A percentile compares a stretch with the other conserved stretches of the same genome.
These are phyloP conservation scores for Globodera rostochiensis DNA, from an alignment of 1,140 invertebrate species.

Conservation along the genomic window DNA sequence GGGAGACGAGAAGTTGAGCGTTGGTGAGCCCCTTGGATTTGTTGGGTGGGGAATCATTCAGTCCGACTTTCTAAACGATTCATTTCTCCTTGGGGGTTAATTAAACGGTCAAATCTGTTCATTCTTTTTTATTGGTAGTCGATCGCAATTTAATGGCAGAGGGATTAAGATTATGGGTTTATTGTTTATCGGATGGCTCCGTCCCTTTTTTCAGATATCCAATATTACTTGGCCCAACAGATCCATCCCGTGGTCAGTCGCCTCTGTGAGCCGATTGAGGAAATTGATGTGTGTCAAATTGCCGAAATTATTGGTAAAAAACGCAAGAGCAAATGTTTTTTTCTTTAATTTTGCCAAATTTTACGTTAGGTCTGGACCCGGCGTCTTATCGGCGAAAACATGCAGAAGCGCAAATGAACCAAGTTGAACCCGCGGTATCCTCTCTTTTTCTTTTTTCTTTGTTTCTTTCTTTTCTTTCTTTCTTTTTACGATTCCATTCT, in stretches of 20 bases:
- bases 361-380: constrained; percentile 35
- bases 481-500: background rate
- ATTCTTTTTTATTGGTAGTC: too few species aligned
- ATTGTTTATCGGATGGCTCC: background rate
- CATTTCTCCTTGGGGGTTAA: too few species aligned
- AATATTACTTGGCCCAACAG: constrained; percentile 70
- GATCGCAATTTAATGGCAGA: background rate
- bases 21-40: constrained; percentile 30
- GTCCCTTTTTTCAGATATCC: constrained; percentile 47
- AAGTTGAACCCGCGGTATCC: background rate
- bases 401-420: constrained; percentile 1
- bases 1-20: constrained; percentile 70
- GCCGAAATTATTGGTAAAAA: constrained; percentile 82
- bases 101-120: too few species aligned
- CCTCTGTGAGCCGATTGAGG: constrained; percentile 91
- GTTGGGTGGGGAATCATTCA: background rate
- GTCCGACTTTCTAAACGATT: background rate
- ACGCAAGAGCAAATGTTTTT: background rate
- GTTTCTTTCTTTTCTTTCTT: background rate
- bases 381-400: constrained; percentile 29
- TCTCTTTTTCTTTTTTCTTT: background rate
- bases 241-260: constrained; percentile 90
- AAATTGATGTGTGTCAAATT: constrained; percentile 83
- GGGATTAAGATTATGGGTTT: too few species aligned
- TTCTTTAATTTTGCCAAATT: constrained; percentile 9